Base-by-base conservation (phyloP, 2,888 invertebrate species). In the Cecidostiba fungosa region DNA sequence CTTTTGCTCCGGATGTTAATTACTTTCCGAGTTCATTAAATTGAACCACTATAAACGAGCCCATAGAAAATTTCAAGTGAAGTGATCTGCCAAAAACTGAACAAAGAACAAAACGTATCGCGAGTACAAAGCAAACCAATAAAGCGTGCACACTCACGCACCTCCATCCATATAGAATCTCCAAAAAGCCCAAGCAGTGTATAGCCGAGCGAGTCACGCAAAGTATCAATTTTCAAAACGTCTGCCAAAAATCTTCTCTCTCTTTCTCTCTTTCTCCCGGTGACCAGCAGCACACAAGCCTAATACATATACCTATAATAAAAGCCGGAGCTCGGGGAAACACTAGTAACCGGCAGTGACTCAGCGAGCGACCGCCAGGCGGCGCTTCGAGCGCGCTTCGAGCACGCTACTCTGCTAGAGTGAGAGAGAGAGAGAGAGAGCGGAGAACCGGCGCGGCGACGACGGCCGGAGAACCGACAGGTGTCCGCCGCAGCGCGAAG, bases 391-490 rank as follows among this genome's bases (percentile, higher is more conserved):
- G 36, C 72, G 72, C 72, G n/a, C 69, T 69, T 5, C 26, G 69
- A 29, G 14, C 69, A 70, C 32, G 69, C 32, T 29, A 70, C 29
- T 36, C 36, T 12, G 43, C 43, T 29, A 8, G 69, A 19, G 19
- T 29, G 69, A 43, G 47, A 69, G 69, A 69, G 69, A 69, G 16
- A 23, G n/a, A 47, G 80, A 50, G 72, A 72, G 72, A 50, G 87
- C 43, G 86, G 88, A 88, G 88, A 88, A 86, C 90, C 90, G 90
- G 85, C 86, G 90, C 89, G 84, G 92, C 91, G 92, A 92, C 90
- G 88, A 91, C 90, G 84, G 89, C 90, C 90, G 91, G 87, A 79
- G 86, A 88, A 90, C 91, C 92, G 93, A 93, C 93, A 93, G 93
- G 93, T 93, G 93, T 93, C 92, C 90, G 91, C 89, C 89, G 87